Evolutionary conservation across 2,113 vertebrate genomes (phyloP).

Genomic region (Leucoraja erinaceus): DNA sequence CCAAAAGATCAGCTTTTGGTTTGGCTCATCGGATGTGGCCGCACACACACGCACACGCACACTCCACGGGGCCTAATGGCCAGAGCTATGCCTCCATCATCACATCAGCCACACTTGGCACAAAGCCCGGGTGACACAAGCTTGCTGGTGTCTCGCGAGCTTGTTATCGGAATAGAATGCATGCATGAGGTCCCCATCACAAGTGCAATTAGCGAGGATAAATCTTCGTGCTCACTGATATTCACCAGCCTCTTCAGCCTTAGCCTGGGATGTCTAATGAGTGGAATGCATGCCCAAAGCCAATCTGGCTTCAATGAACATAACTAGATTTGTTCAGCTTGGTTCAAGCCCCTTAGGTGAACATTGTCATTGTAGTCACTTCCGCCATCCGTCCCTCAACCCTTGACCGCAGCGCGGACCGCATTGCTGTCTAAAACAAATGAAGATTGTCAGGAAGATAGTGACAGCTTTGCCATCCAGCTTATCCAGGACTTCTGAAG

Average conservation of each 20-base stretch:
- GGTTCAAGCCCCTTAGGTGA: neutral
- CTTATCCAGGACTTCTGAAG: neutral
- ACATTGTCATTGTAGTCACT: neutral
- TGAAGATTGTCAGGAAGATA: neutral
- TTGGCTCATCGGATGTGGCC: neutral
- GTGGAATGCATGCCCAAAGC: neutral
- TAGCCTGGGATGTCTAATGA: neutral
- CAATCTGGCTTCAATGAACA: neutral
- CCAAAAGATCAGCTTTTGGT: neutral
- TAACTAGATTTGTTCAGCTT: conserved; percentile 15
- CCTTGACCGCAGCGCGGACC: neutral
- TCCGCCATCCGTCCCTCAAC: neutral
- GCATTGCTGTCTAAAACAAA: neutral
- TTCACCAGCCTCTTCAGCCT: neutral
- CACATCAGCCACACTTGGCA: neutral
- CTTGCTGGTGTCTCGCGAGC: neutral
- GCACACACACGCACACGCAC: neutral
- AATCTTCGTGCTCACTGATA: neutral
- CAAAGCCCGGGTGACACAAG: neutral
- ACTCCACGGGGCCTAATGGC: neutral
- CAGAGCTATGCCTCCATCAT: neutral
- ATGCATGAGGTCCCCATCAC: neutral
- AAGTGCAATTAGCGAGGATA: neutral
- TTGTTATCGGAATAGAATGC: neutral
- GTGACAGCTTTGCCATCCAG: neutral